Conservation (phyloP, 1,140 invertebrate species). For the Eufriesea mexicana region DNA sequence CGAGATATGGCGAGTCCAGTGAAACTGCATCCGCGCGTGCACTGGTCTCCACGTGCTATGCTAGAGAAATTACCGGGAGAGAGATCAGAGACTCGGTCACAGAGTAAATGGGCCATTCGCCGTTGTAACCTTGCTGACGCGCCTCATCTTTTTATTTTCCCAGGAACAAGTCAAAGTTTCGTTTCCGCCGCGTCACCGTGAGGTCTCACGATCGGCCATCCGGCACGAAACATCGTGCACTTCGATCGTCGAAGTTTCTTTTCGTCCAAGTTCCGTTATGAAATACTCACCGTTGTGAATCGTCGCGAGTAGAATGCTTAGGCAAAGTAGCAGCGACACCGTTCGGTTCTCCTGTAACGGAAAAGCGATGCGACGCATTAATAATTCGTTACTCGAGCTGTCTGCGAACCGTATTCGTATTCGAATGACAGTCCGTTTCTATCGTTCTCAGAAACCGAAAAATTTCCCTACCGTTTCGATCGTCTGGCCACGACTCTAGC, state of each 20-base stretch:
- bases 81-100: conserved; percentile 36
- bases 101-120: conserved; percentile 27
- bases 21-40: conserved; percentile 34
- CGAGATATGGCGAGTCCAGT: conserved; percentile 21
- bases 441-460: no score
- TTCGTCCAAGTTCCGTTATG: not conserved
- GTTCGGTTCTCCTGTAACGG: conserved; percentile 70
- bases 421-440: no score
- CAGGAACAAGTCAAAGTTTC: not conserved
- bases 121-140: not conserved
- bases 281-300: conserved; percentile 70
- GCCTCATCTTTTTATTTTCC: not conserved
- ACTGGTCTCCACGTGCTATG: not conserved
- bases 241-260: no score
- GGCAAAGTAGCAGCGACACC: conserved; percentile 68
- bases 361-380: conserved; percentile 55
- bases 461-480: no score
- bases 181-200: no score
- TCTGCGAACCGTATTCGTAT: conserved; percentile 29
- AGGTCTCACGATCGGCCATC: no score
- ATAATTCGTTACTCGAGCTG: conserved; percentile 50
- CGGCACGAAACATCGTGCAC: no score
- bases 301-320: conserved; percentile 64
- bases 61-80: conserved; percentile 31
- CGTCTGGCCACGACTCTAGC: no score